Evolutionary conservation across 2,797 vertebrate species (phyloP), one percentile per base, ranked within the genome.

Genomic region (Pitangus sulphuratus): DNA sequence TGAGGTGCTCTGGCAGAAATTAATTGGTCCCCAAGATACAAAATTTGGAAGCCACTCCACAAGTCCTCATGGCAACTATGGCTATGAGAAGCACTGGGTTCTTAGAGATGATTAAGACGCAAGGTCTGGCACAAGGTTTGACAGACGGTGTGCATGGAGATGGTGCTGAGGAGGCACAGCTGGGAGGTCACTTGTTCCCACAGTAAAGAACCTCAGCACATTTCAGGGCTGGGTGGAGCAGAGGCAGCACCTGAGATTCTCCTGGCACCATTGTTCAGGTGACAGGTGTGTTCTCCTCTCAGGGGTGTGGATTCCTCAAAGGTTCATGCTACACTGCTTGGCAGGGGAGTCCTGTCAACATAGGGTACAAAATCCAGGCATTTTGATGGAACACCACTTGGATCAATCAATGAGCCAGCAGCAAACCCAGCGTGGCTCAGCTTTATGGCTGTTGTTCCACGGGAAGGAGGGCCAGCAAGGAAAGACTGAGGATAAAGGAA

Each of bases 21-120:
- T 0, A 40, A 44, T 11, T 0, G 0, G 12, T 42, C 19, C n/a
- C 16, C 47, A 26, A 24, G 3, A 22, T 8, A 56, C 3, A 65
- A 82, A 92, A 86, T 6, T 7, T 2, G 5, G 51, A 69, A 94
- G 50, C 31, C 39, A 7, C 47, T 53, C 25, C 69, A 61, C 11
- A 89, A 57, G 64, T 15, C 40, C 60, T 51, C 40, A 25, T 1
- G 37, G 62, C 62, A 87, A 53, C 28, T 47, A 40, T 62, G 61
- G 45, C 48, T 71, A 1, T 11, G 28, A 60, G 53, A 83, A 54
- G 12, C 37, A 44, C 2, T 9, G 42, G 30, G 21, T 53, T 64
- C 40, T 45, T 33, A 17, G 35, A 50, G 45, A 19, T n/a, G 33
- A 50, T 0, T 7, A 60, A 68, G 53, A 77, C 64, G 75, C 39